phyloP scores from a whole-genome alignment of 2,888 invertebrate species.

The Tenthredo amoena region DNA sequence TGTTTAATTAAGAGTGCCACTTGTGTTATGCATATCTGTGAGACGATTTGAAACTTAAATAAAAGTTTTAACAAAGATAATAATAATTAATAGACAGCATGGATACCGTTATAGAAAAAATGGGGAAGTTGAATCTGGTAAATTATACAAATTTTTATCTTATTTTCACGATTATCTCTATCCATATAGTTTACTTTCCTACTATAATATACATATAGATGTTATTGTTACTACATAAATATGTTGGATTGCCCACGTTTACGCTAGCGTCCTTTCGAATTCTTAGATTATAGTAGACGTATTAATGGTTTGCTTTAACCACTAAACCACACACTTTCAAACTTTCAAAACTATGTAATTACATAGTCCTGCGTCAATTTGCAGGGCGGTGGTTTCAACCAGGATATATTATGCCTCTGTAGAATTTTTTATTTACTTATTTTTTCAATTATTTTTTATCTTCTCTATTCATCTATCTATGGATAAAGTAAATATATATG shows the following conservation, averaged over 20 bases:
- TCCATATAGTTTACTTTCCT: not conserved
- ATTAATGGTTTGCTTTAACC: slow-evolving; percentile 39
- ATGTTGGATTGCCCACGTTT: not conserved
- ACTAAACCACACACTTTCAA: slow-evolving; percentile 39
- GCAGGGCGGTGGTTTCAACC: slow-evolving; percentile 23
- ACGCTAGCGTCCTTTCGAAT: slow-evolving; percentile 35
- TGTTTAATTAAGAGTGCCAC: slow-evolving; percentile 37
- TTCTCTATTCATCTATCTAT: not conserved
- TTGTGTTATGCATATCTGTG: slow-evolving; percentile 27
- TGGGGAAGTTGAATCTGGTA: slow-evolving; percentile 76
- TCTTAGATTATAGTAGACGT: slow-evolving; percentile 28
- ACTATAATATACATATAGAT: not conserved
- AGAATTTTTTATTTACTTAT: not conserved
- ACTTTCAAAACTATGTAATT: slow-evolving; percentile 48
- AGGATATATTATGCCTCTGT: slow-evolving; percentile 22
- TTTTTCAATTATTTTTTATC: not conserved
- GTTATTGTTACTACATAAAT: not conserved
- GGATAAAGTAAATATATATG: not conserved
- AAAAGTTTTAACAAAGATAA: not conserved
- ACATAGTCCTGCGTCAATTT: slow-evolving; percentile 26
- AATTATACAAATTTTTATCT: slow-evolving; percentile 52
- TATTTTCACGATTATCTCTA: not conserved
- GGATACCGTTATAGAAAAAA: slow-evolving; percentile 76
- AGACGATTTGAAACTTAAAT: not conserved
- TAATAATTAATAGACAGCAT: slow-evolving; percentile 59